Evolutionary conservation across 1,140 invertebrate genomes (phyloP), one percentile per base, ranked within the genome.

Genomic region (Drosophila truncata): DNA sequence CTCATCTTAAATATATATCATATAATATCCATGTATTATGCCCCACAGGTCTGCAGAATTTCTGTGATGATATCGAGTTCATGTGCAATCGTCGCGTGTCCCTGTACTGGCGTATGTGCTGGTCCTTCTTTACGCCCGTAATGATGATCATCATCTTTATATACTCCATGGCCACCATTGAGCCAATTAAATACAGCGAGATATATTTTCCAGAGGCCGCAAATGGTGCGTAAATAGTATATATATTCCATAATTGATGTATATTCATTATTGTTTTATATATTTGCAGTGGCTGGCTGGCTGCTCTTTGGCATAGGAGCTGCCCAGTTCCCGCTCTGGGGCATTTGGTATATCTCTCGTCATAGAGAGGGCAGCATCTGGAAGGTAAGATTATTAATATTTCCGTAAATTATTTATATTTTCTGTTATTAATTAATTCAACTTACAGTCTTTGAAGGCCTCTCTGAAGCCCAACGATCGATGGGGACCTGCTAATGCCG

Each of bases 71-170:
- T 81, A 93, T 97, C 2, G 95, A 97, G 80, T 96, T 96, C 81
- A 98, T 98, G 97, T 93, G 96, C 57, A 95, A 95, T 5, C 94
- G 94, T n/a, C 94, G 94, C 64, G 94, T 96, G 1, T 95, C 95
- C 1, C 72, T 95, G 0, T 97, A 96, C 91, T 98, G 97, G 97
- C 94, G 96, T 58, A 85, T 96, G 14, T 97, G 96, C 69, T 98
- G 97, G 97, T 95, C 95, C 27, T 85, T 97, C 61, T 93, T 97
- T 20, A 96, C 96, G 11, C 97, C 95, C 80, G 83, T 95, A 1
- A 94, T 96, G 67, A 94, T 98, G 78, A 93, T 95, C n/a, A 93
- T 95, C 0, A 96, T 97, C 37, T 95, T 96, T 52, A 80, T 96
- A 0, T 96, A 96, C 86, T 95, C 95, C 0, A 92, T 96, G 25